phyloP scores from a whole-genome alignment of 2,888 invertebrate genomes.

The Sinhomidia bicolor region DNA sequence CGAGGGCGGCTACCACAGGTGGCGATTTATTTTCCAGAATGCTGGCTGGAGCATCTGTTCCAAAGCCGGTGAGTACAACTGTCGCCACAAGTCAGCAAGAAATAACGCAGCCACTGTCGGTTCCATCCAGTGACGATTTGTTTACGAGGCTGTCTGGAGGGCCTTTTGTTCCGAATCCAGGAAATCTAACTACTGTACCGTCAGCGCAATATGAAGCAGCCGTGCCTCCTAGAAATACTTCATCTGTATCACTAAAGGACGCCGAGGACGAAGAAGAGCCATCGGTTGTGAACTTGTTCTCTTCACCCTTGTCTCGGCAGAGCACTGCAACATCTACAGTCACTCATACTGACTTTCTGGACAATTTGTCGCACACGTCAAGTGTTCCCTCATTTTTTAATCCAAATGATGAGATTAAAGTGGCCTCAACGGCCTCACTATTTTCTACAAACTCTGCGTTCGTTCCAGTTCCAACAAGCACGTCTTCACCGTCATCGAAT shows the following conservation, averaged over 20 bases:
- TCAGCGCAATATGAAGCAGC: too few relatives aligned
- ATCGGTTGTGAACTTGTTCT: neutral
- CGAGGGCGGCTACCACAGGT: conserved; percentile 28
- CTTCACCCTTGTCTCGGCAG: neutral
- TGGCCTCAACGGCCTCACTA: conserved; percentile 23
- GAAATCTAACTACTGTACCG: too few relatives aligned
- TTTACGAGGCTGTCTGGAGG: too few relatives aligned
- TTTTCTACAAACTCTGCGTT: neutral
- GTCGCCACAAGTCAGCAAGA: neutral
- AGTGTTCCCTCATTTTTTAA: neutral
- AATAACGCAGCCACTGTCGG: neutral
- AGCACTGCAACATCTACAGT: neutral
- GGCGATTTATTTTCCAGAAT: conserved; percentile 59
- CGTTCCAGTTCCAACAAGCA: neutral
- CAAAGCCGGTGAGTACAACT: neutral
- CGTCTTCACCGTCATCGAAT: too few relatives aligned
- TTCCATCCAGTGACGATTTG: neutral
- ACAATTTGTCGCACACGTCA: neutral
- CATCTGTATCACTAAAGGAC: neutral
- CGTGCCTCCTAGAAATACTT: neutral
- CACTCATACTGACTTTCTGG: conserved; percentile 3
- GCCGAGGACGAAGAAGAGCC: neutral
- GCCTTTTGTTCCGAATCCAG: too few relatives aligned
- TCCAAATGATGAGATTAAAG: neutral
- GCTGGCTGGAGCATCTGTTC: neutral